Evolutionary conservation across 2,113 vertebrate species (phyloP).

Genomic region (Malurus elegans): DNA sequence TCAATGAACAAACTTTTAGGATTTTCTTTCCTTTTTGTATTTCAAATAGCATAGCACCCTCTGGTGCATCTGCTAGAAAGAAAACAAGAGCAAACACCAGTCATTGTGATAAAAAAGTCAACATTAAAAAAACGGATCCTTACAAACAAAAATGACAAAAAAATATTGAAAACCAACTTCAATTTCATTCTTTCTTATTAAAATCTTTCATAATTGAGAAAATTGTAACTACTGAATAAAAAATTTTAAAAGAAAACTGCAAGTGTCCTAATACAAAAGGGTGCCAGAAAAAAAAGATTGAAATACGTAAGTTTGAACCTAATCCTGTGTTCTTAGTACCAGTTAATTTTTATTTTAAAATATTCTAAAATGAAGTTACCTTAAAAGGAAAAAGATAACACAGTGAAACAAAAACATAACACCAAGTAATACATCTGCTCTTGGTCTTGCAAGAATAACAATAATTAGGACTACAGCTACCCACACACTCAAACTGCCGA

Average conservation of each 20-base stretch:
- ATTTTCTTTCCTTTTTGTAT: conserved; percentile 12
- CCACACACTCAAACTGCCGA: not conserved
- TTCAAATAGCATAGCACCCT: conserved; percentile 75
- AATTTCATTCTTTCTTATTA: not conserved
- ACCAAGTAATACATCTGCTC: not conserved
- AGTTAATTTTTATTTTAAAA: not conserved
- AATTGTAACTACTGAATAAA: not conserved
- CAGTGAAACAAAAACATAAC: not conserved
- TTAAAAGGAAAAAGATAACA: not conserved
- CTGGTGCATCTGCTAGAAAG: conserved; percentile 67
- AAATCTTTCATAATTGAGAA: not conserved
- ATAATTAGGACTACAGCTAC: not conserved
- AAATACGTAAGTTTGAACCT: not conserved
- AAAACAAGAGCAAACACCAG: conserved; percentile 15
- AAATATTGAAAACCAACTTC: not conserved
- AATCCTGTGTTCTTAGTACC: not conserved
- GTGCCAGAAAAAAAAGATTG: not conserved
- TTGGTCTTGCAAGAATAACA: not conserved
- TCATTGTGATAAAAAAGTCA: not conserved
- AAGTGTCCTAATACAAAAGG: not conserved
- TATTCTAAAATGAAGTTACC: not conserved
- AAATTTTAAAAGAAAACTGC: not conserved
- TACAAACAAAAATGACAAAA: not conserved
- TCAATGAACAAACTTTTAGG: not conserved
- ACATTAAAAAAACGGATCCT: fast-evolving